Percentiles rank a stretch among this genome's conserved stretches.
phyloP scores from a whole-genome alignment of 1,140 invertebrate species.

The Eupristina koningsbergeri region DNA sequence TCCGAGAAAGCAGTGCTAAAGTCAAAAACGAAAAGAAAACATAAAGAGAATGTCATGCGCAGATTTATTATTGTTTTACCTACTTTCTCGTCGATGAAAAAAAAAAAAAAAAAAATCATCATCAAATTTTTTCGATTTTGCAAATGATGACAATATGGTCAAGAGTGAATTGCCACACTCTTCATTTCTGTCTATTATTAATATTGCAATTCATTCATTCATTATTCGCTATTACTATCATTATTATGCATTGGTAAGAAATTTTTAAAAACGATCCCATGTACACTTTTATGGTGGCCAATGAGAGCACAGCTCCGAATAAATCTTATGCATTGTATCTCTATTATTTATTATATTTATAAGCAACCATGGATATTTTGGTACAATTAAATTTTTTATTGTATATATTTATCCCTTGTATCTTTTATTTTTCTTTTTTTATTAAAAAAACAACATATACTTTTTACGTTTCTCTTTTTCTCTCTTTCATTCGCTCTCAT shows the following conservation, averaged over 20 bases:
- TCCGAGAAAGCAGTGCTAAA: constrained; percentile 55
- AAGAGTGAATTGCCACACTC: constrained; percentile 56
- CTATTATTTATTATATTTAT: constrained; percentile 73
- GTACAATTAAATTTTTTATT: constrained; percentile 68
- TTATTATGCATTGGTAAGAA: constrained; percentile 73
- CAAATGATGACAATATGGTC: constrained; percentile 45
- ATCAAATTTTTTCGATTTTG: constrained; percentile 53
- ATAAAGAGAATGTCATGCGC: constrained; percentile 32
- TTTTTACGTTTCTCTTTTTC: constrained; percentile 53
- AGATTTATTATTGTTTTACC: constrained; percentile 20
- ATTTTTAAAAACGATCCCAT: constrained; percentile 71
- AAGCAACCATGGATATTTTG: constrained; percentile 73
- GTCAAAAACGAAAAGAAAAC: constrained; percentile 29
- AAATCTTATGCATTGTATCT: constrained; percentile 71
- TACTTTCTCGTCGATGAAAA: constrained; percentile 35
- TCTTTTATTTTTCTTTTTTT: constrained; percentile 58
- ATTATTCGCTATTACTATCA: constrained; percentile 59
- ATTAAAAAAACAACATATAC: constrained; percentile 67
- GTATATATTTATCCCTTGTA: constrained; percentile 62
- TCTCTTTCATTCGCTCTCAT: constrained; percentile 53
- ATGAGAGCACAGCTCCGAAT: constrained; percentile 73
- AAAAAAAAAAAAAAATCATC: constrained; percentile 35
- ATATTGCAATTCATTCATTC: constrained; percentile 61
- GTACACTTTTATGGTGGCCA: constrained; percentile 66
- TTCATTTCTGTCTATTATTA: constrained; percentile 57